Conservation (phyloP, 35 echinoderm and acorn worm genomes). For the Strongylocentrotus purpuratus region DNA sequence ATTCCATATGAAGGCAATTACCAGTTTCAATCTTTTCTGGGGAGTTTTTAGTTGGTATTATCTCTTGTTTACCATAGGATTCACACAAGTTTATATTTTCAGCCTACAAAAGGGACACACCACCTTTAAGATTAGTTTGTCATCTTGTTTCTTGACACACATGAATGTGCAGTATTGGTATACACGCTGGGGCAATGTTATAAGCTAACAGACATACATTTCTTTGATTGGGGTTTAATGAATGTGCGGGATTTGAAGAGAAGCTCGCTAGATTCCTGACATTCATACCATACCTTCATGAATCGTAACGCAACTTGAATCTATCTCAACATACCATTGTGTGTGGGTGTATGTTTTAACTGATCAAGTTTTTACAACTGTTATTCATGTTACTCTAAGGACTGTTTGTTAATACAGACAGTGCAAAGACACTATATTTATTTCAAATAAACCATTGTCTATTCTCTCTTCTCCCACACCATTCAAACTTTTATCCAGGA, state of each 20-base stretch:
- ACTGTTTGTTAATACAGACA: background rate
- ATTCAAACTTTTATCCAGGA: too few species aligned
- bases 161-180: background rate
- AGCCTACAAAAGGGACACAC: too few species aligned
- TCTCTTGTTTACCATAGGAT: too few species aligned
- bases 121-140: background rate
- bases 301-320: background rate
- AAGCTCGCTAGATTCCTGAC: background rate
- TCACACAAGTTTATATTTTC: too few species aligned
- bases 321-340: background rate
- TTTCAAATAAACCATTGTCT: background rate
- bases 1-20: too few species aligned
- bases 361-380: conserved; percentile 18
- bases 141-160: background rate
- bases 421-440: background rate
- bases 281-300: conserved; percentile 28
- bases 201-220: background rate
- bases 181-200: background rate
- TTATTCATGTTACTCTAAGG: background rate
- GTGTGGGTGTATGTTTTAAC: background rate
- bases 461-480: too few species aligned
- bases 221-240: conserved; percentile 20
- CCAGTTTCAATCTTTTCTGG: too few species aligned
- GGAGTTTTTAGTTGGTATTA: too few species aligned
- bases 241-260: background rate